Base-by-base conservation (phyloP, 2,113 vertebrate genomes). In the Platycercus adscitus region DNA sequence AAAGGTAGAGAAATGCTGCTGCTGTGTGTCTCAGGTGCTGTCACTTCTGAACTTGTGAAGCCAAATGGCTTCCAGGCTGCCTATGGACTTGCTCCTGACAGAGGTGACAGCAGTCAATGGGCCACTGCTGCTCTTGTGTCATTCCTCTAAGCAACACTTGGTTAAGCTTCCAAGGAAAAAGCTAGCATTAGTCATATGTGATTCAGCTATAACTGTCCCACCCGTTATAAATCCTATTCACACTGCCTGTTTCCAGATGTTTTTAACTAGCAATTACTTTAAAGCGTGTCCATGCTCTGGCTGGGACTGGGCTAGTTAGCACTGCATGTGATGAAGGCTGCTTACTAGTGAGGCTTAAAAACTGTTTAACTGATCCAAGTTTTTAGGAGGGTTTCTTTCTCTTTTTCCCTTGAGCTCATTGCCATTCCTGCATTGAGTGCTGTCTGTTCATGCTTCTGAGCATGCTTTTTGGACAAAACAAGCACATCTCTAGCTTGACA, bases 191-290 rank as follows among this genome's bases (percentile, higher is more conserved):
- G 47, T 94, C 95, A 94, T 5, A 9, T 0, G 6, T 76, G 83
- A 91, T 41, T 92, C 88, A 92, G 77, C 88, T 87, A 65, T 50
- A 52, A 28, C 9, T 4, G 12, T 79, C 85, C 88, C 92, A 88
- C 72, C 89, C 90, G 46, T 69, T 52, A 26, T 8, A 85, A 75
- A 44, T 65, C 68, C 64, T 28, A 3, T 17, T 88, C 69, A 25
- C 46, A 10, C 5, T 55, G 85, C 93, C 31, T 87, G 13, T 19
- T 93, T 86, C 81, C 94, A 96, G 91, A 97, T 89, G 83, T 6
- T 79, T 91, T 64, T 39, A 91, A 65, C 86, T 79, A 70, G 37
- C 49, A 91, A 13, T 33, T 71, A 0, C 43, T 86, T 75, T 39
- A 71, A 75, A 84, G 76, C 1, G 0, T 46, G 64, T 58, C 33